phyloP scores from a whole-genome alignment of 2,113 vertebrate species.

The Erinaceus europaeus region DNA sequence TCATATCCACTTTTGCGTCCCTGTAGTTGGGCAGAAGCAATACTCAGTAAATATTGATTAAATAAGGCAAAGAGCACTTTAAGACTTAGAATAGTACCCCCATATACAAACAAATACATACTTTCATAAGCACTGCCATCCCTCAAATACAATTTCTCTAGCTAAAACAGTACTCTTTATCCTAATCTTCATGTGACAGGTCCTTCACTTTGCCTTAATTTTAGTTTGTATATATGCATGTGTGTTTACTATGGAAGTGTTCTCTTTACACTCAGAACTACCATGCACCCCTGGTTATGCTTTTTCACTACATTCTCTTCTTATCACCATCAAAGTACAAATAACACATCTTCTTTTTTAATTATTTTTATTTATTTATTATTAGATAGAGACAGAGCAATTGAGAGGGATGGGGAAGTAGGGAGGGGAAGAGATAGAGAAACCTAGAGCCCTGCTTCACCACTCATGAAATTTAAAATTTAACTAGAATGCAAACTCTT shows the following conservation, averaged over 20 bases:
- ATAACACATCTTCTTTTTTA: neutral
- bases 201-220: neutral
- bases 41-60: neutral
- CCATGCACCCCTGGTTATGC: accelerated
- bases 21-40: neutral
- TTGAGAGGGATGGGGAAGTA: no score
- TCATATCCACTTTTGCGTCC: neutral
- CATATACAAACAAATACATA: neutral
- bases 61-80: neutral
- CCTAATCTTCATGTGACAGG: neutral
- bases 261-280: neutral
- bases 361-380: neutral
- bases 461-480: no score
- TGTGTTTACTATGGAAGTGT: neutral
- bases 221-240: no score
- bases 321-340: neutral
- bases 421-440: no score
- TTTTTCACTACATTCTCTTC: neutral
- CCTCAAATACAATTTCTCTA: neutral
- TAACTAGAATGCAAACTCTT: neutral
- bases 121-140: neutral
- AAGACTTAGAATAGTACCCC: neutral
- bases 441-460: no score
- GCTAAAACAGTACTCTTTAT: neutral
- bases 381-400: no score